These are phyloP conservation scores for Neotragus moschatus DNA, from an alignment of 2,113 vertebrate genomes.

Conservation along the genomic window DNA sequence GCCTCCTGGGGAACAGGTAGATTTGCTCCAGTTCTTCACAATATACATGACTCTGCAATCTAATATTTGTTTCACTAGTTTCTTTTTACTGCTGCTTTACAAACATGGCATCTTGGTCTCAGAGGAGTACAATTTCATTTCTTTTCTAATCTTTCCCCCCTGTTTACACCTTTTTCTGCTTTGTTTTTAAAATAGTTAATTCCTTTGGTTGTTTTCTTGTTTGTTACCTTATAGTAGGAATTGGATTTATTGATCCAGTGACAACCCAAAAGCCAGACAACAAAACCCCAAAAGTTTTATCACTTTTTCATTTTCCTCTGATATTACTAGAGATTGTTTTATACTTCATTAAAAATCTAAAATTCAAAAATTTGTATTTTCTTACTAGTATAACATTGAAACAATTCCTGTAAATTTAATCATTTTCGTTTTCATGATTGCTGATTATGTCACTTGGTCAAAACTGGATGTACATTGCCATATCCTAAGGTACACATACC, in stretches of 20 bases:
- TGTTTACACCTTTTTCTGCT: not conserved
- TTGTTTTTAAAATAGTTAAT: not conserved
- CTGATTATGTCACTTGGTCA: not conserved
- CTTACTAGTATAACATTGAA: not conserved
- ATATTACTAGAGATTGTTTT: not conserved
- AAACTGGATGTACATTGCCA: not conserved
- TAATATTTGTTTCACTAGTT: not conserved
- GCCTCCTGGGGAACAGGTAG: not conserved
- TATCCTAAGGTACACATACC: not conserved
- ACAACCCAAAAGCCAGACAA: not conserved
- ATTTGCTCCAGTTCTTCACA: not conserved
- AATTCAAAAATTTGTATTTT: constrained; percentile 2
- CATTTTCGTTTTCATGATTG: not conserved
- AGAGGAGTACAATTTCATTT: constrained; percentile 40
- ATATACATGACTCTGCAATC: not conserved
- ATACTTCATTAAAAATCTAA: constrained; percentile 29
- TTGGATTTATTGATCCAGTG: constrained; percentile 51
- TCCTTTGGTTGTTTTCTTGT: not conserved
- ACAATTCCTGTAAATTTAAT: not conserved
- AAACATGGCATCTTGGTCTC: not conserved
- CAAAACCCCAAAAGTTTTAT: not conserved
- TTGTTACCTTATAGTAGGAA: constrained; percentile 39
- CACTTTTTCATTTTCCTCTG: constrained; percentile 29
- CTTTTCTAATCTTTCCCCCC: not conserved
- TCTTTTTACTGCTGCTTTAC: not conserved